phyloP scores from a whole-genome alignment of 2,888 invertebrate genomes.

The Drosophila austrosaltans region DNA sequence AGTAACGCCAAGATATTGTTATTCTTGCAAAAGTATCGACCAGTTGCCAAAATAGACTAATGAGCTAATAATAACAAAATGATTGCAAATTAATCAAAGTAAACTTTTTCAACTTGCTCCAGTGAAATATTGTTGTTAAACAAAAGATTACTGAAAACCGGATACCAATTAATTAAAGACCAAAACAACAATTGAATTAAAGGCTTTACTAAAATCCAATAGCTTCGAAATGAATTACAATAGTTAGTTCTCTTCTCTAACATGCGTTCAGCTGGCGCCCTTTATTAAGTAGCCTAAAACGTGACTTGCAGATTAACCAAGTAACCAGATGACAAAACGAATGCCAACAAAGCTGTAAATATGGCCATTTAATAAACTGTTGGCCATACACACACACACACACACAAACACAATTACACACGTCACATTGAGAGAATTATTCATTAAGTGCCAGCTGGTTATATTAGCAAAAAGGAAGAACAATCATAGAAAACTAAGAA shows the following conservation, averaged over 20 bases:
- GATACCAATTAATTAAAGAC: constrained; percentile 3
- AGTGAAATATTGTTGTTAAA: background rate
- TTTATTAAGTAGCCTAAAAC: constrained; percentile 54
- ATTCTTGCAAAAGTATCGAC: constrained; percentile 7
- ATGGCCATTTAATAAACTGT: constrained; percentile 53
- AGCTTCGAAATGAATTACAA: constrained; percentile 2
- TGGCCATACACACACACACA: constrained; percentile 49
- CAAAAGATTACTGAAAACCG: constrained; percentile 12
- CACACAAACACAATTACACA: constrained; percentile 35
- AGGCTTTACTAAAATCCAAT: background rate
- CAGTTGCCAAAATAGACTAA: constrained; percentile 5
- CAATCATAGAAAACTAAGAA: background rate
- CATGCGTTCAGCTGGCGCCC: constrained; percentile 41
- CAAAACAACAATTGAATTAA: constrained; percentile 9
- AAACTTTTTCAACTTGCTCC: background rate
- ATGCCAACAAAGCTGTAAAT: constrained; percentile 38
- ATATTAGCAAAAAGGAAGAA: constrained; percentile 15
- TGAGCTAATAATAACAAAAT: constrained; percentile 13
- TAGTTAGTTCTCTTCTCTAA: constrained; percentile 36
- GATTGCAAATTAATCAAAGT: constrained; percentile 5
- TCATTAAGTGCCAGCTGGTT: constrained; percentile 49
- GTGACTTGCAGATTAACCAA: constrained; percentile 54
- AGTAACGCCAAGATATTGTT: constrained; percentile 5
- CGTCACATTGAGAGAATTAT: constrained; percentile 8
- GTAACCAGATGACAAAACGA: constrained; percentile 8